Base-by-base conservation (phyloP, 2,888 invertebrate genomes). In the Agonopterix arenella region DNA sequence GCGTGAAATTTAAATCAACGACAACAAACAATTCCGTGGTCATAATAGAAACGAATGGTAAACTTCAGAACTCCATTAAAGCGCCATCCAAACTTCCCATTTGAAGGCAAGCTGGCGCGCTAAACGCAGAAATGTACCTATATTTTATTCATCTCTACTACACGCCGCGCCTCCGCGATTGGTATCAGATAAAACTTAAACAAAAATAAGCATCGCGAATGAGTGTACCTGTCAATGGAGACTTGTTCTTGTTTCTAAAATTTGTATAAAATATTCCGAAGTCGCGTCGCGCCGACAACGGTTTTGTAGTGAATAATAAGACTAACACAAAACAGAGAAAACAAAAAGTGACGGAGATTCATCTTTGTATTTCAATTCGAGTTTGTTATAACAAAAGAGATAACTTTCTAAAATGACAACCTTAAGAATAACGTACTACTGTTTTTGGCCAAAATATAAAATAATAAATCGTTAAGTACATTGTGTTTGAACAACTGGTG, bases 231-330 rank as follows among this genome's bases (percentile, higher is more conserved):
- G 88, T 89, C 88, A 86, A 83, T 80, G 78, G 69, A 65, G 62
- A 73, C 78, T 80, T 84, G 84, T 84, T 89, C 80, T 86, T 88
- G 77, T 86, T 83, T 84, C 84, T 83, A 82, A 85, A 85, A 88
- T 88, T 88, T 86, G 86, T 86, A 86, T 88, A 88, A 89, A 84
- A 85, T 88, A 89, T 89, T 85, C 88, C 67, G 76, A 73, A 70
- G 68, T 68, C 70, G 71, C 73, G 74, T 71, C 80, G 79, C 68
- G 69, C 79, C 74, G 76, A 75, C 80, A 76, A 72, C 77, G 71
- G 72, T 70, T 73, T 73, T 70, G 71, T 73, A 66, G 70, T 66
- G 66, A 72, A 77, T 71, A 77, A 79, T 66, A 76, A 73, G 65
- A 67, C 67, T 66, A 73, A 72, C 62, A 64, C 68, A 69, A 70